Evolutionary conservation across 2,888 invertebrate species (phyloP), one percentile per base, ranked within the genome.

Genomic region (Thymelicus sylvestris): DNA sequence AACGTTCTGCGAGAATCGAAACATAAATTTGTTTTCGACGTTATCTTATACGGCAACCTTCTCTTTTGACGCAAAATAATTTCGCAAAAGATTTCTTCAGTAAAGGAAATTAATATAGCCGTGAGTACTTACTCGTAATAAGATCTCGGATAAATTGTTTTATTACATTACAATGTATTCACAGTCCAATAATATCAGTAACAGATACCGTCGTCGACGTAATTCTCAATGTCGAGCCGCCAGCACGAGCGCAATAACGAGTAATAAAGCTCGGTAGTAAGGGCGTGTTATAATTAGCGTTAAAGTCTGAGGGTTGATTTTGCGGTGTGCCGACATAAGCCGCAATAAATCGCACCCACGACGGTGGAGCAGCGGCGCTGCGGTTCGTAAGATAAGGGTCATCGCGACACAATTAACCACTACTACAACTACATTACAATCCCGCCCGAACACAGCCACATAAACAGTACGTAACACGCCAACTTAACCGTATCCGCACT

Each of bases 1-100:
- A 89, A 89, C 91, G 87, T 87, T 82, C 86, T 85, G 83, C 80
- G 80, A 81, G 82, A 88, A 89, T 88, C 87, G 81, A 86, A 89
- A 88, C 88, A 89, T 88, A 88, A 90, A 90, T 90, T 90, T 86
- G 84, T 87, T 90, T 90, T 84, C 80, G 86, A 87, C 86, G 85
- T 90, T 88, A 88, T 87, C 86, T 86, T 87, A 87, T 88, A 86
- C 87, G 84, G 82, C 44, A 12, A 47, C 60, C 41, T 24, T 60
- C 61, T 50, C 59, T 65, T 50, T 41, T 50, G 65, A 50, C 61
- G 39, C 19, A 19, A 19, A 50, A 52, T 38, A 39, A 59, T 38
- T 59, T 59, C 8, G 60, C 60, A 39, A 39, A 39, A 38, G 55
- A 55, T 55, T 55, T 24, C 10, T 12, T 7, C n/a, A 55, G 10